Evolutionary conservation across 2,797 vertebrate genomes (phyloP).

Genomic region (Alca torda): DNA sequence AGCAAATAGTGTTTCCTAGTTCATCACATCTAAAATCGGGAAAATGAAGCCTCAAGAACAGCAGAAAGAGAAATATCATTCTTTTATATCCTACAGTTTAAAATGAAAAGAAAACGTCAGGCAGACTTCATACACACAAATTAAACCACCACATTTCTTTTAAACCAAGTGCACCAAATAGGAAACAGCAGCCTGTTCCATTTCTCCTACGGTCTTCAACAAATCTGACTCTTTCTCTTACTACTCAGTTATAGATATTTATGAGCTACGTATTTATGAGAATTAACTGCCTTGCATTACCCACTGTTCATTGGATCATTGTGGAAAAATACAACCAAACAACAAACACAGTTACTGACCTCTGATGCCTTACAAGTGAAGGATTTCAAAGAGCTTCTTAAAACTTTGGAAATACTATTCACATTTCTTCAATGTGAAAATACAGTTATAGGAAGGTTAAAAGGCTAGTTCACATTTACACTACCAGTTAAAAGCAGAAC

Average conservation of each 20-base stretch:
- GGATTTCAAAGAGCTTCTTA: not conserved
- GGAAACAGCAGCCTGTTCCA: not conserved
- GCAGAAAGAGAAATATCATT: not conserved
- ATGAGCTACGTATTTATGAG: not conserved
- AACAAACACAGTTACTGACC: not conserved
- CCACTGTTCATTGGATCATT: not conserved
- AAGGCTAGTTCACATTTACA: not conserved
- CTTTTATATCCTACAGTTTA: not conserved
- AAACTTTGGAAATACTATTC: not conserved
- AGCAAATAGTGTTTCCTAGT: not conserved
- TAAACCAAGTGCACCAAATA: not conserved
- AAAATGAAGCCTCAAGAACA: conserved; percentile 25
- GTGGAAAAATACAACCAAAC: not conserved
- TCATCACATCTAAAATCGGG: not conserved
- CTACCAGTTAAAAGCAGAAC: not conserved
- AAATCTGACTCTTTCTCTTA: not conserved
- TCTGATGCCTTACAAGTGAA: not conserved
- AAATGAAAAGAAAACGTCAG: not conserved
- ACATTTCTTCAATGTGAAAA: not conserved
- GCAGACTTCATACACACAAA: not conserved
- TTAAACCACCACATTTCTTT: not conserved
- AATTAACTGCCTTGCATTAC: not conserved
- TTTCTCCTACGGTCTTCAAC: not conserved
- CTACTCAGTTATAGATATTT: not conserved
- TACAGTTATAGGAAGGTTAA: not conserved